A percentile compares a stretch with the other conserved stretches of the same genome.
Conservation (phyloP, 37 sponge, comb jelly and placozoan genomes). For the Axinella damicornis region DNA sequence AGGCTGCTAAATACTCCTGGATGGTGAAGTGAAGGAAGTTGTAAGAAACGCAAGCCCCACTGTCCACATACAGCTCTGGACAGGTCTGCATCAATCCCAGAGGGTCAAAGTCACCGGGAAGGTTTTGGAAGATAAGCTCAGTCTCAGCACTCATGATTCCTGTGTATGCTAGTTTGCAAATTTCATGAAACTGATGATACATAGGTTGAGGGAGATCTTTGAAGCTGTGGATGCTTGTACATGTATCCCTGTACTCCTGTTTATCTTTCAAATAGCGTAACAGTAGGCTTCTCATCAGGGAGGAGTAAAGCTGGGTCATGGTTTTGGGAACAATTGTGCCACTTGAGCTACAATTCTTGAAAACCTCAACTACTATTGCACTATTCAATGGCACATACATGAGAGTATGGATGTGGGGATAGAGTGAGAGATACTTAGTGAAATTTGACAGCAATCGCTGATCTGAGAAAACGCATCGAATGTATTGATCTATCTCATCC, state of each 20-base stretch:
- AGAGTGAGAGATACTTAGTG: not conserved
- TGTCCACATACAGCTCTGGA: no score
- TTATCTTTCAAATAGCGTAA: not conserved
- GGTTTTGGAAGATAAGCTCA: not conserved
- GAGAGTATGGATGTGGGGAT: conserved; percentile 14
- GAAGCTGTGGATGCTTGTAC: not conserved
- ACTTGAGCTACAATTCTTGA: no score
- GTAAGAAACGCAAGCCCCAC: not conserved
- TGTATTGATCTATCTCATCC: conserved; percentile 4
- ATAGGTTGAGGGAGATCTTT: conserved; percentile 7
- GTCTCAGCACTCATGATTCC: conserved; percentile 1
- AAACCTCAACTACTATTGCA: conserved; percentile 9
- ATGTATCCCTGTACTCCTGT: no score
- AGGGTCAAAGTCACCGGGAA: no score
- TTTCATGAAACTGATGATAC: not conserved
- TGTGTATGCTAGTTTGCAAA: not conserved
- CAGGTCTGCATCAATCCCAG: no score
- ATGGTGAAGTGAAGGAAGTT: conserved; percentile 19
- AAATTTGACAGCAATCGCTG: not conserved
- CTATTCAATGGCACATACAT: conserved; percentile 45
- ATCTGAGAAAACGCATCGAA: not conserved
- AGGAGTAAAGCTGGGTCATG: conserved; percentile 40
- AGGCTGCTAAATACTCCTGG: conserved; percentile 24
- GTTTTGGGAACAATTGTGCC: conserved; percentile 13
- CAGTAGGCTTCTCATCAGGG: not conserved